A percentile compares a stretch with the other conserved stretches of the same genome.
Evolutionary conservation across 2,888 invertebrate genomes (phyloP).

Genomic region (Calameuta filiformis): DNA sequence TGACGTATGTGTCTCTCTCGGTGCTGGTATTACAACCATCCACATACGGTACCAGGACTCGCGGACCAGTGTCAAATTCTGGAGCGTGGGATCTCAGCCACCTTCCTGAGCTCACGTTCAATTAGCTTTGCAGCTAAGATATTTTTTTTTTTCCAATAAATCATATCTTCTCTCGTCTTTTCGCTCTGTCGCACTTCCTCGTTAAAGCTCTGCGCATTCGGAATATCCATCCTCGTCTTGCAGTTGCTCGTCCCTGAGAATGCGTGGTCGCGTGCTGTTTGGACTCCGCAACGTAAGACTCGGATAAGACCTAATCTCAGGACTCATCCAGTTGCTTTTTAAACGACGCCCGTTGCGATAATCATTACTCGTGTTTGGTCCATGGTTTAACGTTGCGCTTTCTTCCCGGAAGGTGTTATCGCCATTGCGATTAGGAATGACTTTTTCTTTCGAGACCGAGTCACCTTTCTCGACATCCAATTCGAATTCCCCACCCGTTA

Average conservation of each 20-base stretch:
- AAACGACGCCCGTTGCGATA: conserved; percentile 19
- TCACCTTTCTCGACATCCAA: too few species aligned
- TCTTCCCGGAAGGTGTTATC: not conserved
- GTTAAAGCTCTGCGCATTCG: not conserved
- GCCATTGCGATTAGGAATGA: not conserved
- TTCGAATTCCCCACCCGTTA: too few species aligned
- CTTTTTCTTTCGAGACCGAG: too few species aligned
- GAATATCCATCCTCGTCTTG: too few species aligned
- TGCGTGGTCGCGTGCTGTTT: too few species aligned
- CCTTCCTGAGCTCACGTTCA: not conserved
- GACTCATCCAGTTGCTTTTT: conserved; percentile 19
- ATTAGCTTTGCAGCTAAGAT: not conserved
- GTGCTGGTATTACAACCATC: not conserved
- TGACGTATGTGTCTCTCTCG: not conserved
- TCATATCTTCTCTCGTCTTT: conserved; percentile 1
- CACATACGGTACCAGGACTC: conserved; percentile 42
- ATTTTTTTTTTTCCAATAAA: conserved; percentile 7
- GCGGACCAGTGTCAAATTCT: conserved; percentile 59
- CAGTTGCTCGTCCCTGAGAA: too few species aligned
- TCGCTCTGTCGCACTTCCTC: not conserved
- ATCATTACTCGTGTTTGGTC: conserved; percentile 32
- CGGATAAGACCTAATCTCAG: conserved; percentile 24
- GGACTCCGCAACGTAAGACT: too few species aligned
- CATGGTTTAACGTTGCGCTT: conserved; percentile 20
- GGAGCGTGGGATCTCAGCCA: conserved; percentile 54